Evolutionary conservation across 2,113 vertebrate genomes (phyloP).

Genomic region (Epinephelus lanceolatus): DNA sequence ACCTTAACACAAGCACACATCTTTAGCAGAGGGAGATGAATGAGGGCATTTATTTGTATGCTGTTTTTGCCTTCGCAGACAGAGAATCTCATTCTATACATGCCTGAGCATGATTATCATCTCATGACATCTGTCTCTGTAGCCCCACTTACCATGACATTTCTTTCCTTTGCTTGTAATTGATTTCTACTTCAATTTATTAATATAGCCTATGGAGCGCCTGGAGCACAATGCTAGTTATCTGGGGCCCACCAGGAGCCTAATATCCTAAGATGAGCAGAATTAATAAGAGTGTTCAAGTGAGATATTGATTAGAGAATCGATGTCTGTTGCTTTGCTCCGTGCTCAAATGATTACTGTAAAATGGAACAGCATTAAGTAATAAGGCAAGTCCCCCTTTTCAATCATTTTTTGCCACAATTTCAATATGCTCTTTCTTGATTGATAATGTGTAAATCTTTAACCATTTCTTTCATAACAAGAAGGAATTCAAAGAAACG

Average conservation of each 20-base stretch:
- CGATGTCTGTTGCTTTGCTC: conserved; percentile 65
- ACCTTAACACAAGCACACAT: conserved; percentile 27
- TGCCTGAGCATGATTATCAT: conserved; percentile 35
- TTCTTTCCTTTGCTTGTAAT: conserved; percentile 75
- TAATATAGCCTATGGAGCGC: conserved; percentile 65
- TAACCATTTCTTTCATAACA: conserved; percentile 4
- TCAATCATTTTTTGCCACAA: conserved; percentile 49
- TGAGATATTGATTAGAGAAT: conserved; percentile 77
- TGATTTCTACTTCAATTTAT: conserved; percentile 81
- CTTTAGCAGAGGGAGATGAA: conserved; percentile 3
- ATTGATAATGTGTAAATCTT: conserved; percentile 38
- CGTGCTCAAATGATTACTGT: conserved; percentile 55
- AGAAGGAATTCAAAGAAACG: not conserved
- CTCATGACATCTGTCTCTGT: conserved; percentile 51
- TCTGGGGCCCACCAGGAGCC: conserved; percentile 71
- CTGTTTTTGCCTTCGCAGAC: conserved; percentile 19
- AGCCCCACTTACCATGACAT: conserved; percentile 57
- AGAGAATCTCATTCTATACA: conserved; percentile 26
- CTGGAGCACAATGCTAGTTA: conserved; percentile 62
- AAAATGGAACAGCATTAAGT: conserved; percentile 54
- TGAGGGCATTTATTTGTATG: conserved; percentile 41
- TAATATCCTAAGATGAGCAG: conserved; percentile 70
- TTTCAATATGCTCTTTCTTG: conserved; percentile 34
- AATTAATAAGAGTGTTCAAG: conserved; percentile 74
- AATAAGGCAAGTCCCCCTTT: conserved; percentile 42